phyloP scores from a whole-genome alignment of 2,888 invertebrate genomes.

The Drosophila lutescens region DNA sequence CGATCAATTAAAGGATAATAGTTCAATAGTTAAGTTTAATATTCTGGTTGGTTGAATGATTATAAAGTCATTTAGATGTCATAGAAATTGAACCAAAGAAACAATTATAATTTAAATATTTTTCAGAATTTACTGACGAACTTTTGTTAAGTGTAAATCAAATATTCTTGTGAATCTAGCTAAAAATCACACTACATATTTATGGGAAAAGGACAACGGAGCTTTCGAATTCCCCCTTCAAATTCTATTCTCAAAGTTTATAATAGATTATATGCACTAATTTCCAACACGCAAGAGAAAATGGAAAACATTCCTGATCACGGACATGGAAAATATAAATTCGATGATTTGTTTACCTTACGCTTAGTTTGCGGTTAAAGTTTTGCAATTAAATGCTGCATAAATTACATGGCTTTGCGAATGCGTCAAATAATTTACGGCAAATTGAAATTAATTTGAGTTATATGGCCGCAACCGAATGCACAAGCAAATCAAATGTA shows the following conservation, averaged over 20 bases:
- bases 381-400: slow-evolving; percentile 58
- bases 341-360: slow-evolving; percentile 44
- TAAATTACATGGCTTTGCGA: slow-evolving; percentile 38
- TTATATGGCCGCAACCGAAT: slow-evolving; percentile 7
- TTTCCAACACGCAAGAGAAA: not conserved
- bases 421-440: slow-evolving; percentile 38
- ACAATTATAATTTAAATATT: no score
- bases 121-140: no score
- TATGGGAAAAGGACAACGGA: not conserved
- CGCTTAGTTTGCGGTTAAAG: slow-evolving; percentile 46
- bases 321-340: slow-evolving; percentile 19
- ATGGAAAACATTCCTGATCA: slow-evolving; percentile 19
- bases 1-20: not conserved
- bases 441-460: slow-evolving; percentile 43
- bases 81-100: no score
- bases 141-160: not conserved
- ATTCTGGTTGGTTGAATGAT: not conserved
- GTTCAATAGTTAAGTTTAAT: not conserved
- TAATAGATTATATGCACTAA: not conserved
- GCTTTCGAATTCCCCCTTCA: not conserved
- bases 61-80: not conserved
- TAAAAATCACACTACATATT: not conserved
- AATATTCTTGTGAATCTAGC: not conserved
- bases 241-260: not conserved
- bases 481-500: slow-evolving; percentile 17